phyloP scores from a whole-genome alignment of 2,797 vertebrate genomes.

The Halcyon smyrnensis region DNA sequence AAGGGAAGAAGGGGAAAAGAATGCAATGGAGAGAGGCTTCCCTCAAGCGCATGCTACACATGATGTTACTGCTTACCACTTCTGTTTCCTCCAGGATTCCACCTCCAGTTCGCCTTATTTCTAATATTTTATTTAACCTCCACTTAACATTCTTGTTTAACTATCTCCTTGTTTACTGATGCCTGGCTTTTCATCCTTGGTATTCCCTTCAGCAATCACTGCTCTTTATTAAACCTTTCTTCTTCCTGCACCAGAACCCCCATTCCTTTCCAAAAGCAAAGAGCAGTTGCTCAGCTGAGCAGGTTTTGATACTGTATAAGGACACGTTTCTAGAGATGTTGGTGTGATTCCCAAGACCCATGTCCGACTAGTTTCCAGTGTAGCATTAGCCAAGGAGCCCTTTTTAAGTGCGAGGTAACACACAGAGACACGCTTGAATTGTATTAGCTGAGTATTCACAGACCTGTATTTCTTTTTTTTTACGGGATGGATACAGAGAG shows the following conservation, averaged over 20 bases:
- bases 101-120: neutral
- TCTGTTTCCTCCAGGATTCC: neutral
- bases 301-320: neutral
- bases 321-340: neutral
- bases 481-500: neutral
- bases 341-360: neutral
- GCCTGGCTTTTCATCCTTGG: neutral
- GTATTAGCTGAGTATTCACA: neutral
- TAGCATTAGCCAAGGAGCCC: neutral
- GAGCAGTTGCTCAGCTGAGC: neutral
- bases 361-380: neutral
- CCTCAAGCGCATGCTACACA: neutral
- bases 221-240: neutral
- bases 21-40: neutral
- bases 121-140: neutral
- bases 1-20: neutral
- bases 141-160: neutral
- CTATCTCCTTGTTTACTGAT: neutral
- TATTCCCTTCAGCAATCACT: neutral
- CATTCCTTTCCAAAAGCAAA: neutral
- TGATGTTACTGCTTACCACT: neutral
- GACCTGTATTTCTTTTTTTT: neutral
- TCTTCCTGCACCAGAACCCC: neutral
- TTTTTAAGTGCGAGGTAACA: neutral
- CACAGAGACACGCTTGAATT: rapidly evolving